A percentile compares a stretch with the other conserved stretches of the same genome.
phyloP scores from a whole-genome alignment of 2,888 invertebrate genomes.

The Platycheirus albimanus region DNA sequence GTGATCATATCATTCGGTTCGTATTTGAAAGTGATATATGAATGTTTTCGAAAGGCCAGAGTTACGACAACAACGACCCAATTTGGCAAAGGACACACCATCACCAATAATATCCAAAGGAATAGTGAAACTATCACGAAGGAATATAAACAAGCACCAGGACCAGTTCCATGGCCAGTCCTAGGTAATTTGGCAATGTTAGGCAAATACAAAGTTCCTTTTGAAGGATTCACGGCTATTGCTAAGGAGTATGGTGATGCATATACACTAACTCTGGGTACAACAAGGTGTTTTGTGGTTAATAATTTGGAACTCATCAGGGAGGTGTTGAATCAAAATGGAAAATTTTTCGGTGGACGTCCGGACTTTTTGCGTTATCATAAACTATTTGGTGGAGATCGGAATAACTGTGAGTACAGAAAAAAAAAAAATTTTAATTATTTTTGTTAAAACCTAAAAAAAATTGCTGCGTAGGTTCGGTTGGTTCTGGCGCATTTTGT shows the following conservation, averaged over 20 bases:
- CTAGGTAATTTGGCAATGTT: constrained; percentile 89
- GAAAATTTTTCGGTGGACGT: constrained; percentile 91
- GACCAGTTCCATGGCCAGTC: constrained; percentile 87
- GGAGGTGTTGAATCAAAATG: constrained; percentile 90
- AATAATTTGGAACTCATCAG: constrained; percentile 88
- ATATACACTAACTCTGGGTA: constrained; percentile 87
- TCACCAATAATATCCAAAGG: too few relatives aligned
- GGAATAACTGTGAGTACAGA: constrained; percentile 91
- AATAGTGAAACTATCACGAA: constrained; percentile 41
- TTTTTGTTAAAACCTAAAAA: constrained; percentile 2
- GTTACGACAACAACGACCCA: constrained; percentile 69
- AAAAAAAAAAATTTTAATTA: neutral
- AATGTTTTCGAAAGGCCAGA: constrained; percentile 76
- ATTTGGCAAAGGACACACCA: constrained; percentile 44
- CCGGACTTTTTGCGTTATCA: constrained; percentile 92
- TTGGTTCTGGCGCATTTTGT: constrained; percentile 9
- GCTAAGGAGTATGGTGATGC: constrained; percentile 89
- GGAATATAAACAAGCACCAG: constrained; percentile 84
- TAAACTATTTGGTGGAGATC: constrained; percentile 91
- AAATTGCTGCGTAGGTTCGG: constrained; percentile 19
- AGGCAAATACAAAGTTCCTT: constrained; percentile 86
- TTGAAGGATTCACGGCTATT: constrained; percentile 88
- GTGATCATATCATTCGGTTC: constrained; percentile 64
- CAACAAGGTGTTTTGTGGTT: constrained; percentile 88
- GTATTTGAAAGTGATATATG: constrained; percentile 76